Base-by-base conservation (phyloP, 2,888 invertebrate genomes). In the Leptodirus hochenwartii region DNA sequence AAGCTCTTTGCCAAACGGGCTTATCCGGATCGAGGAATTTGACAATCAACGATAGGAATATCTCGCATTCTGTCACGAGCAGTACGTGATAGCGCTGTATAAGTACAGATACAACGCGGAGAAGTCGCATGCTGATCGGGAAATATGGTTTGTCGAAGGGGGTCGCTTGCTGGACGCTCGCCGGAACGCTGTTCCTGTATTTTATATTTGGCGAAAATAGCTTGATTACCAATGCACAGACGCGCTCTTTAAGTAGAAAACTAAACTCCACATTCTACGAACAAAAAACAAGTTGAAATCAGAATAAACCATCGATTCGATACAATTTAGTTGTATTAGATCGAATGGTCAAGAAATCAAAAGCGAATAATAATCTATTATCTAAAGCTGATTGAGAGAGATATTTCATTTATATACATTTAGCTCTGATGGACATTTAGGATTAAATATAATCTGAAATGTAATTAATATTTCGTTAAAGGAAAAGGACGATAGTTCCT, bases 181-280 rank as follows among this genome's bases (percentile, higher is more conserved):
- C 61, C 36, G 66, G 67, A 29, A 56, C 45, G 31, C 50, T 52
- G 34, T 50, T 53, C 37, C 88, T 73, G 56, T 88, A 90, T 50
- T 96, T 96, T n/a, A 96, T 82, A 53, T 93, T 96, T 8, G 96
- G 96, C 14, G 96, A 96, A 54, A 98, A 96, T 35, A 98, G 61
- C 54, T 93, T 85, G 40, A 98, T 96, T n/a, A 98, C 87, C 44
- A 98, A 64, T 1, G 96, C 95, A 53, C 96, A 98, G 0, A 98
- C 95, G 38, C 90, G 72, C 53, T 98, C 96, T 53, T 95, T 96
- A 31, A 98, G 54, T 17, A 98, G 59, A 49, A 91, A 84, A 43
- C 85, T 78, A 53, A 96, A 95, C 53, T 96, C 95, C 4, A 76
- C 70, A 58, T 91, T 88, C 82, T 91, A 57, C 20, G 64, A 65